Evolutionary conservation across 2,113 vertebrate species (phyloP).

Genomic region (Numenius arquata): DNA sequence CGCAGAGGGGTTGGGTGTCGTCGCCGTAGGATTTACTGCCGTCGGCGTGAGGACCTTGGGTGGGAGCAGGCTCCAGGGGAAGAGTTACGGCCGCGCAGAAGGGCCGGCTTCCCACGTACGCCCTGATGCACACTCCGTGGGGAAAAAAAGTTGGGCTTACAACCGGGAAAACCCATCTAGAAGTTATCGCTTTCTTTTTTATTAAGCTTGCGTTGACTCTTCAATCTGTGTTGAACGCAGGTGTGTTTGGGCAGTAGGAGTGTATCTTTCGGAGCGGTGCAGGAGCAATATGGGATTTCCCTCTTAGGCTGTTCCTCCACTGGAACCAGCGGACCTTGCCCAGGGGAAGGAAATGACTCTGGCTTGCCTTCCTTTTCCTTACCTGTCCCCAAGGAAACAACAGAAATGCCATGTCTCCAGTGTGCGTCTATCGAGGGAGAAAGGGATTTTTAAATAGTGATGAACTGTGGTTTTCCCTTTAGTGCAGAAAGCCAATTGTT

Average conservation of each 20-base stretch:
- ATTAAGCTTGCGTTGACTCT: background rate
- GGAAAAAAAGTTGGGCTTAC: background rate
- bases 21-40: background rate
- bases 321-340: background rate
- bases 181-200: background rate
- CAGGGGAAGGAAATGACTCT: background rate
- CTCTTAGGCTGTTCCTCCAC: background rate
- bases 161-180: background rate
- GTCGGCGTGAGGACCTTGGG: background rate
- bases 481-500: background rate
- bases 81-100: background rate
- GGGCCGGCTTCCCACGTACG: background rate
- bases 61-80: background rate
- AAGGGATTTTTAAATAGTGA: background rate
- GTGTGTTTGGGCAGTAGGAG: background rate
- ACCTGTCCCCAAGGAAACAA: background rate
- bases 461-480: background rate
- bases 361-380: background rate
- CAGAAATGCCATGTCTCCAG: background rate
- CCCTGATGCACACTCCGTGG: accelerated
- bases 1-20: background rate
- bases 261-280: background rate
- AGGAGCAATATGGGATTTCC: background rate
- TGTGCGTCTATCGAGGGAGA: background rate
- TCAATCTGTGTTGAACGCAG: background rate